phyloP scores from a whole-genome alignment of 2,797 vertebrate species.

The Oreochromis grahami region DNA sequence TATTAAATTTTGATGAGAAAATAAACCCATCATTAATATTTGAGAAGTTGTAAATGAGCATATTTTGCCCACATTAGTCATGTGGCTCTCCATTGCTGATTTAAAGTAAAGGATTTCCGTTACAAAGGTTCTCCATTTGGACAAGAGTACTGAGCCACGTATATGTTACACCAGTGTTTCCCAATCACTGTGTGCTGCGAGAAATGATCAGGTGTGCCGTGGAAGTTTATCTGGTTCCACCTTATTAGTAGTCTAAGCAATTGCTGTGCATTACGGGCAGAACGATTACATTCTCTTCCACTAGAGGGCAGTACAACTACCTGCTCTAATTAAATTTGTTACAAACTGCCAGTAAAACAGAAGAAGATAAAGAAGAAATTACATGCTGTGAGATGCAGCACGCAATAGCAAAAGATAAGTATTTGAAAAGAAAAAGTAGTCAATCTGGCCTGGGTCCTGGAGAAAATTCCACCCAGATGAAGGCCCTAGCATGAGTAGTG shows the following conservation, averaged over 20 bases:
- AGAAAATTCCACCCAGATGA: background rate
- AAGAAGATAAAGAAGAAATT: background rate
- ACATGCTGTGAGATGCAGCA: background rate
- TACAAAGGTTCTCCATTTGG: background rate
- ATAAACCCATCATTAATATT: background rate
- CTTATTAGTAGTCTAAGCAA: background rate
- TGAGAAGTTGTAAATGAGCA: background rate
- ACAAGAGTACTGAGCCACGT: background rate
- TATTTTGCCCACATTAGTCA: background rate
- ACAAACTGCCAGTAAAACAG: background rate
- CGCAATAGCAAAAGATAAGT: background rate
- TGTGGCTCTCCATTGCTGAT: background rate
- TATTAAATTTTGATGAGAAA: rapidly evolving
- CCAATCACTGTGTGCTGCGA: background rate
- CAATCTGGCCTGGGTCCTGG: background rate
- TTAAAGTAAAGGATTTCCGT: background rate
- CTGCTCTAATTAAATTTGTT: background rate
- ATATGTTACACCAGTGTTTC: background rate
- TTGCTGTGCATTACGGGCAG: background rate
- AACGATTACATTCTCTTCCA: background rate
- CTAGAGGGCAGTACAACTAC: background rate
- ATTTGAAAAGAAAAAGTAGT: background rate
- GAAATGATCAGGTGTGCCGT: background rate
- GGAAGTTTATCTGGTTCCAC: background rate
- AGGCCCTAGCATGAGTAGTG: background rate